Evolutionary conservation across 2,888 invertebrate genomes (phyloP).

Genomic region (Cheilosia urbana): DNA sequence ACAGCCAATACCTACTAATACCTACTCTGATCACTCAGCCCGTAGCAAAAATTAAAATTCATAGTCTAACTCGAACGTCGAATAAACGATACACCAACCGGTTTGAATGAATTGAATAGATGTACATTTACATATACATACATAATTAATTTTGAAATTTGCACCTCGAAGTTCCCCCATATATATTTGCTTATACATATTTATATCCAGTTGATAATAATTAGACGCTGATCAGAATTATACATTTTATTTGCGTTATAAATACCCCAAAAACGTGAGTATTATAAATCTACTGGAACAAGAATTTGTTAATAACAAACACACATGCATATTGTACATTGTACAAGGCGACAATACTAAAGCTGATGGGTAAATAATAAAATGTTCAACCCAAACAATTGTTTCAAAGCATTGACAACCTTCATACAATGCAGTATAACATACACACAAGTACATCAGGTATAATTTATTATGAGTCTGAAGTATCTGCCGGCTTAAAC

Average conservation of each 20-base stretch:
- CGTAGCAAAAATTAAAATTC: not conserved
- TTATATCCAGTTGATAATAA: conserved; percentile 19
- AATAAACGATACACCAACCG: not conserved
- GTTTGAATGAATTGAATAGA: not conserved
- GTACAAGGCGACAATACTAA: too few species aligned
- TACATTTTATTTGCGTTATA: not conserved
- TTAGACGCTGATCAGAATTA: not conserved
- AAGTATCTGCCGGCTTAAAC: not conserved
- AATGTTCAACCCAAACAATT: too few species aligned
- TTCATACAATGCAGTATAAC: too few species aligned
- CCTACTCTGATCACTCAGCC: too few species aligned
- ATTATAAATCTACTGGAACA: not conserved
- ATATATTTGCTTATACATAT: not conserved
- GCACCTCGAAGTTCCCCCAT: conserved; percentile 1
- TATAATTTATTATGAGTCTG: too few species aligned
- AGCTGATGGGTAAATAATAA: too few species aligned
- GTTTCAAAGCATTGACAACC: too few species aligned
- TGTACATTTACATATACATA: not conserved
- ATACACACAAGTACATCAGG: too few species aligned
- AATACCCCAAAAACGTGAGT: not conserved
- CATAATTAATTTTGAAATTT: conserved; percentile 15
- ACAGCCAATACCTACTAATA: too few species aligned
- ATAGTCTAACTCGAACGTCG: not conserved
- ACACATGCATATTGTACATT: not conserved
- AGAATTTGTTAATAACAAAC: not conserved